phyloP scores from a whole-genome alignment of 2,888 invertebrate species.

The Acleris sparsana region DNA sequence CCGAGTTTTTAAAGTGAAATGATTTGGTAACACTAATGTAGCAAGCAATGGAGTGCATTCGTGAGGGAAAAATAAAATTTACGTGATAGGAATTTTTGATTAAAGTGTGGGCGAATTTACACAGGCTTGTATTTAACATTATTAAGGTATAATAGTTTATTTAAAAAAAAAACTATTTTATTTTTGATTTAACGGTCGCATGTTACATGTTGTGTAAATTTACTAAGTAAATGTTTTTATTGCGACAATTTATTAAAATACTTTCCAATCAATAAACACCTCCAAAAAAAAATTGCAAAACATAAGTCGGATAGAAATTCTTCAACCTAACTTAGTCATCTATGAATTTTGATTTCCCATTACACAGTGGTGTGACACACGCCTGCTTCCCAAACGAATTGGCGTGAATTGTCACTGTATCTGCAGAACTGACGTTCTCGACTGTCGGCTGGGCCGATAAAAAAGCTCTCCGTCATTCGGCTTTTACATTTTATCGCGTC shows the following conservation, averaged over 20 bases:
- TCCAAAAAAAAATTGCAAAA: too few species aligned
- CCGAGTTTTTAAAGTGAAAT: background rate
- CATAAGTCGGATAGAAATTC: too few species aligned
- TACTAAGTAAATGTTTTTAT: too few species aligned
- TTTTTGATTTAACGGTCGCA: too few species aligned
- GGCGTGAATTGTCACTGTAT: constrained; percentile 66
- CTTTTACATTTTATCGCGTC: constrained; percentile 55
- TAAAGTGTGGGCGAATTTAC: constrained; percentile 6
- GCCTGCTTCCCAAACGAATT: constrained; percentile 47
- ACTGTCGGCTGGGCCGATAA: constrained; percentile 54
- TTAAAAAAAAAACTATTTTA: too few species aligned
- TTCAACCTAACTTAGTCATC: too few species aligned
- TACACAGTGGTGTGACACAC: constrained; percentile 48
- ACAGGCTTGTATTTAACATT: constrained; percentile 2
- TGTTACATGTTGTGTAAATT: too few species aligned
- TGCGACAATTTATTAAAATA: too few species aligned
- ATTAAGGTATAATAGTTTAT: too few species aligned
- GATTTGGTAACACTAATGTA: background rate
- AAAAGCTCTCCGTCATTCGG: constrained; percentile 58
- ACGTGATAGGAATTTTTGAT: constrained; percentile 16
- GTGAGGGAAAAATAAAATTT: constrained; percentile 5
- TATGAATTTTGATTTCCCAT: background rate
- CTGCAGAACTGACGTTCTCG: constrained; percentile 45
- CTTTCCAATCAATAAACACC: too few species aligned
- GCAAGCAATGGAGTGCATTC: constrained; percentile 4